Base-by-base conservation (phyloP, 64 coral and sea anemone genomes). In the Montipora cactus region DNA sequence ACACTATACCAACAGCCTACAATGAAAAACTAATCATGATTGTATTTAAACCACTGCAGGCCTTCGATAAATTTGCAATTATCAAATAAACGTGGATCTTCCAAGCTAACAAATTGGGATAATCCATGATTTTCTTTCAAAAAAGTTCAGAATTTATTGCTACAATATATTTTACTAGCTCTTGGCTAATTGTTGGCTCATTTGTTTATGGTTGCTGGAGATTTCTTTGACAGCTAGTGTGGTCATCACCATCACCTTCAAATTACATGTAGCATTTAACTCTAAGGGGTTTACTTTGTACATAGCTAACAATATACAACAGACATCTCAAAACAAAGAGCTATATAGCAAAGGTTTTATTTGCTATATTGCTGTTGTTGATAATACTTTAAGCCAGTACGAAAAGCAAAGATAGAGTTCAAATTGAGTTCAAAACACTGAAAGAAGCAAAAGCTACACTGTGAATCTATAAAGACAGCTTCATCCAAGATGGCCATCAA, bases 1-100 rank as follows among this genome's bases (percentile, higher is more conserved):
- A 72, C 16, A 72, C 47, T 44, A 72, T 47, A 50, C 62, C 71
- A 61, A 12, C 66, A 71, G 82, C 82, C 82, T 71, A 44, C 82
- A 86, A 86, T 86, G 62, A 86, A 86, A 86, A 86, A 72, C 44
- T 52, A 45, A 86, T 86, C 82, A 86, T 13, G 44, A 71, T 66
- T 72, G 82, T 67, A 71, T 49, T 49, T 86, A 86, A 86, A 66
- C 64, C 67, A 86, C 66, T 86, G 66, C 82, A 86, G 82, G 82
- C 66, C 44, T 72, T 86, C 59, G 71, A 86, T 64, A 50, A 66
- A 86, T 59, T 86, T 86, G 64, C 66, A 86, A 71, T 84, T 28
- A 47, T 86, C 68, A 86, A 84, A 47, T 67, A 59, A 47, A 58
- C 9, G 45, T 21, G 67, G 47, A 86, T 45, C 15, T n/a, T 6